Base-by-base conservation (phyloP, 2,113 vertebrate species). In the Ovis canadensis region DNA sequence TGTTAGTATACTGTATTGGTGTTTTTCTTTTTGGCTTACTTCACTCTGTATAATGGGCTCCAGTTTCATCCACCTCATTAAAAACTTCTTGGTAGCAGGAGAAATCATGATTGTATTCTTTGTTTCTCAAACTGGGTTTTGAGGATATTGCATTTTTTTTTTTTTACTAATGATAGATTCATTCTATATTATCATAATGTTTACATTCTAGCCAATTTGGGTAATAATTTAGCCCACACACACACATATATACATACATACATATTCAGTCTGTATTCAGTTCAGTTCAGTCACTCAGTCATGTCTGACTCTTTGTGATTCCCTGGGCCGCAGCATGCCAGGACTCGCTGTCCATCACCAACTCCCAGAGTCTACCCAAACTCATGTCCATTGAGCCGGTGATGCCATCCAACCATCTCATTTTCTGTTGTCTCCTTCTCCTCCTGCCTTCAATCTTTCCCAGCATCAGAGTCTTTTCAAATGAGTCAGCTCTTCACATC, bases 111-210 rank as follows among this genome's bases (percentile, higher is more conserved):
- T 80, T 87, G 2, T 45, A 13, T 78, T 40, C 7, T 33, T 94
- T 93, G 36, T 52, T 87, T 87, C 16, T 64, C 52, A 90, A 67
- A 43, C n/a, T 55, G 10, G 25, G 36, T 78, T 60, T 90, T 90
- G 17, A 96, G 36, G 50, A 52, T 23, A 91, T 3, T 62, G 8
- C n/a, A 6, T 71, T 52, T 55, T 29, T 48, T n/a, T 55, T 71
- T 52, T 48, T 86, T 48, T 50, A 36, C 27, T 82, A 40, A 74
- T 60, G 31, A 84, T 48, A 15, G 4, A 36, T 54, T 74, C 2
- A 52, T 21, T 59, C 21, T 84, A 17, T 50, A 43, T 84, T 94
- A 74, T 95, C 5, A 87, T 43, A 85, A 33, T 50, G 48, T 54
- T 50, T 84, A 87, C 43, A 19, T 84, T 92, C 5, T 84, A 43